Evolutionary conservation across 2,113 vertebrate species (phyloP), one percentile per base, ranked within the genome.

Genomic region (Bagarius yarrelli): DNA sequence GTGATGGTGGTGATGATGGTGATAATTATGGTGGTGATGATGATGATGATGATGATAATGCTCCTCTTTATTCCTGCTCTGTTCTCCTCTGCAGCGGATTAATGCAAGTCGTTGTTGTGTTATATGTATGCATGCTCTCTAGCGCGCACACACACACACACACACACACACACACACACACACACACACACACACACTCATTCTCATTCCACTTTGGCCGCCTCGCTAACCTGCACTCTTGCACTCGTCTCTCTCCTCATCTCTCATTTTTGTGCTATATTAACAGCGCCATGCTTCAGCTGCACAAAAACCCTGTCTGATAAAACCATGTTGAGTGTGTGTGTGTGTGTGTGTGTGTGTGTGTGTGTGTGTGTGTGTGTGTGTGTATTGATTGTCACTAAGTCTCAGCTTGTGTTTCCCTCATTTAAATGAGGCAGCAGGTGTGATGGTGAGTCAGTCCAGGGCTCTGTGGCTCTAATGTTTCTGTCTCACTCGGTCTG

Each of bases 201-300:
- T 73, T 25, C 63, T 59, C 27, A 76, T 76, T 69, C 80, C 40
- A 5, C n/a, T 66, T 44, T 21, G 40, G 53, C 63, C 69, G 25
- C 11, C 36, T 56, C 13, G 25, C 80, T 27, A 44, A n/a, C 36
- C 73, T 72, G 63, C 64, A 8, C 56, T 67, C 73, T 23, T 34
- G 61, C 25, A 55, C 80, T 67, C 73, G 69, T 76, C 61, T 47
- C 59, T 0, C 40, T n/a, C 21, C 76, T 82, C 80, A 73, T 61
- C n/a, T 76, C 63, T 82, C 80, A 82, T 82, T 76, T 69, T 66
- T 69, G n/a, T 34, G 6, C 73, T 27, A 69, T 76, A 76, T 52
- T 76, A 69, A 76, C 53, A 69, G 61, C 80, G 57, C 60, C 56
- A 53, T 23, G 57, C 53, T 76, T 76, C 73, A 69, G 53, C 61